Percentiles rank a stretch among this genome's conserved stretches.
Evolutionary conservation across 2,888 invertebrate genomes (phyloP).

Genomic region (Oscheius myriophilus): DNA sequence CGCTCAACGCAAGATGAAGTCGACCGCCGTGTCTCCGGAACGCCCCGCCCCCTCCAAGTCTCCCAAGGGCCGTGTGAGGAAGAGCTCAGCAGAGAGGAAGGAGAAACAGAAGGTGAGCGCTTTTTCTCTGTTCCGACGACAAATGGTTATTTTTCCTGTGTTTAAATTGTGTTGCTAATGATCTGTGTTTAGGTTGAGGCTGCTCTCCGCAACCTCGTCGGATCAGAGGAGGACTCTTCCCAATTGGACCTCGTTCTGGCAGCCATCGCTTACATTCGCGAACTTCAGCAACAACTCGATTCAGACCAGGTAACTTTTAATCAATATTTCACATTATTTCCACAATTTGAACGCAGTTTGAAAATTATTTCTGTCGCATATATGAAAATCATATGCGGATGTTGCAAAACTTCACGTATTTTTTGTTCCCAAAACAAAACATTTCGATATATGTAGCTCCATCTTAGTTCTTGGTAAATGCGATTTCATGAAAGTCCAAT

Average conservation of each 20-base stretch:
- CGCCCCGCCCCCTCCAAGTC: slow-evolving; percentile 27
- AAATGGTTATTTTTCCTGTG: neutral
- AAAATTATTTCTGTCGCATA: too few species aligned
- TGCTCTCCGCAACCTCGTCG: slow-evolving; percentile 44
- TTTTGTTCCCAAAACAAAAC: too few species aligned
- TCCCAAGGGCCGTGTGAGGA: slow-evolving; percentile 44
- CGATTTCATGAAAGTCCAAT: too few species aligned
- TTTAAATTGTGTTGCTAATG: neutral
- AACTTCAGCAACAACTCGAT: slow-evolving; percentile 40
- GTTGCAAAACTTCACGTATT: too few species aligned
- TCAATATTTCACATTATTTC: neutral
- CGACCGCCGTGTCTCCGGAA: neutral
- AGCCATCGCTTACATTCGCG: slow-evolving; percentile 51
- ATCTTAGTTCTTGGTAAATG: too few species aligned
- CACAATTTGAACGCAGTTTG: too few species aligned
- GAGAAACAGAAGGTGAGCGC: slow-evolving; percentile 51
- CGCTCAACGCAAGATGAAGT: slow-evolving; percentile 17
- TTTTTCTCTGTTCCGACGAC: neutral
- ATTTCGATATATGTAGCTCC: too few species aligned
- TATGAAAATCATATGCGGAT: too few species aligned
- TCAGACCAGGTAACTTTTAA: slow-evolving; percentile 11
- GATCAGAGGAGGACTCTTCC: slow-evolving; percentile 39
- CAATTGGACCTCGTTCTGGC: slow-evolving; percentile 49
- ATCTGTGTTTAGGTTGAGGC: slow-evolving; percentile 42
- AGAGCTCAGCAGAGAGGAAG: slow-evolving; percentile 44